A percentile compares a stretch with the other conserved stretches of the same genome.
phyloP scores from a whole-genome alignment of 2,888 invertebrate species.

The Drosophila tripunctata region DNA sequence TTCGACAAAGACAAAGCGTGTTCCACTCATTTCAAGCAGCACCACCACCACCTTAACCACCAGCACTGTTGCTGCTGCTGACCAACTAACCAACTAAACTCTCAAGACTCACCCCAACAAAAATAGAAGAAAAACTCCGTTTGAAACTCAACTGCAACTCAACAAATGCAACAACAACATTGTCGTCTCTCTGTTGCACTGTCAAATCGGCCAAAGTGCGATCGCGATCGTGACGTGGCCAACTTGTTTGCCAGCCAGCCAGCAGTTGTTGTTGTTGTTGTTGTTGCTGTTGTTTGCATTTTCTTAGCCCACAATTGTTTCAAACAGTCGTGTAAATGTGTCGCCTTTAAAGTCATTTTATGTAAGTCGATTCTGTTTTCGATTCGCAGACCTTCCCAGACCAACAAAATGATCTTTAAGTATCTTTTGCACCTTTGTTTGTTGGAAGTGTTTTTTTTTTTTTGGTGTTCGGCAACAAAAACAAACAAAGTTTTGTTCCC shows the following conservation, averaged over 20 bases:
- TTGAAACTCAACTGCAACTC: background rate
- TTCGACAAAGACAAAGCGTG: constrained; percentile 56
- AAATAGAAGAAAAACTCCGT: background rate
- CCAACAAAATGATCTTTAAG: constrained; percentile 35
- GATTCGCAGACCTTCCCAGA: constrained; percentile 46
- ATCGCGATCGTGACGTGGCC: constrained; percentile 81
- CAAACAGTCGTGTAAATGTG: constrained; percentile 69
- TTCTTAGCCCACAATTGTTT: constrained; percentile 65
- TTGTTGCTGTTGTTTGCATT: constrained; percentile 54
- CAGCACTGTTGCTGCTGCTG: constrained; percentile 37
- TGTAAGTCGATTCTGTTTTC: constrained; percentile 74
- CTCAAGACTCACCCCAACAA: constrained; percentile 9
- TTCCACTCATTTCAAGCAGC: constrained; percentile 37
- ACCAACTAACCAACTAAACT: constrained; percentile 77
- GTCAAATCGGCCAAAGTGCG: constrained; percentile 71
- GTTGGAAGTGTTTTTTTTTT: background rate
- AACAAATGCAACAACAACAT: constrained; percentile 8
- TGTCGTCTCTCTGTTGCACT: constrained; percentile 33
- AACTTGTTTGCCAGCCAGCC: constrained; percentile 67
- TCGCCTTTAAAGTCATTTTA: constrained; percentile 79
- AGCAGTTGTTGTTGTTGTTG: constrained; percentile 20
- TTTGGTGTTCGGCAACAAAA: background rate
- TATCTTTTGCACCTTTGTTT: constrained; percentile 42
- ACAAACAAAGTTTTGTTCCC: constrained; percentile 54
- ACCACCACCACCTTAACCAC: constrained; percentile 6